Evolutionary conservation across 2,888 invertebrate species (phyloP).

Genomic region (Leptodirus hochenwartii): DNA sequence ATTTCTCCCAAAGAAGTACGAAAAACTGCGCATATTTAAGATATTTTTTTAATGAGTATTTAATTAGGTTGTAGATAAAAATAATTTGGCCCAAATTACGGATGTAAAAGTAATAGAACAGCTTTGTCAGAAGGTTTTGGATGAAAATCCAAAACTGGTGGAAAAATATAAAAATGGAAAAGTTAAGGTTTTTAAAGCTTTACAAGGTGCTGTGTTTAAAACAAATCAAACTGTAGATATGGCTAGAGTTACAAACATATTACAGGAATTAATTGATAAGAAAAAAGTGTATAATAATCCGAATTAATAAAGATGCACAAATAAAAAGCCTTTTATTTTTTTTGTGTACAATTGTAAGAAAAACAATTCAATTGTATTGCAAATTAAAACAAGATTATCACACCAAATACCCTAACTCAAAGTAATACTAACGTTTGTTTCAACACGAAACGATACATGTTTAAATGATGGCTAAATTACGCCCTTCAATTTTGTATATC

Average conservation of each 20-base stretch:
- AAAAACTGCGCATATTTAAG: not conserved
- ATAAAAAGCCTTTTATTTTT: too few relatives aligned
- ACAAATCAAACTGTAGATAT: slow-evolving; percentile 49
- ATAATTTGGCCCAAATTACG: slow-evolving; percentile 44
- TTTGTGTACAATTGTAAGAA: too few relatives aligned
- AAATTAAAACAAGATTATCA: too few relatives aligned
- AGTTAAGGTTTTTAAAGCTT: slow-evolving; percentile 43
- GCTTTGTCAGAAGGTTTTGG: slow-evolving; percentile 40
- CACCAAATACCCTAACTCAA: too few relatives aligned
- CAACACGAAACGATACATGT: too few relatives aligned
- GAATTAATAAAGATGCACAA: too few relatives aligned
- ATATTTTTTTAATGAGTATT: not conserved
- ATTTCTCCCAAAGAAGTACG: not conserved
- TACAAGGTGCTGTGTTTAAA: slow-evolving; percentile 39
- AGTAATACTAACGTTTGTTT: too few relatives aligned
- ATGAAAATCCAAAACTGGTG: slow-evolving; percentile 46
- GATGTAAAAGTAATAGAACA: slow-evolving; percentile 37
- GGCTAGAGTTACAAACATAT: slow-evolving; percentile 36
- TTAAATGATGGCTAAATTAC: too few relatives aligned
- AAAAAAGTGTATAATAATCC: too few relatives aligned
- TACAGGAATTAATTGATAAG: slow-evolving; percentile 41
- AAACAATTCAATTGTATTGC: too few relatives aligned
- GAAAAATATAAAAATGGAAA: slow-evolving; percentile 50
- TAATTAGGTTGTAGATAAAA: slow-evolving; percentile 36
- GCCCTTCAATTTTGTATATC: too few relatives aligned